Base-by-base conservation (phyloP, 2,888 invertebrate species). In the Drosophila vallismaia region DNA sequence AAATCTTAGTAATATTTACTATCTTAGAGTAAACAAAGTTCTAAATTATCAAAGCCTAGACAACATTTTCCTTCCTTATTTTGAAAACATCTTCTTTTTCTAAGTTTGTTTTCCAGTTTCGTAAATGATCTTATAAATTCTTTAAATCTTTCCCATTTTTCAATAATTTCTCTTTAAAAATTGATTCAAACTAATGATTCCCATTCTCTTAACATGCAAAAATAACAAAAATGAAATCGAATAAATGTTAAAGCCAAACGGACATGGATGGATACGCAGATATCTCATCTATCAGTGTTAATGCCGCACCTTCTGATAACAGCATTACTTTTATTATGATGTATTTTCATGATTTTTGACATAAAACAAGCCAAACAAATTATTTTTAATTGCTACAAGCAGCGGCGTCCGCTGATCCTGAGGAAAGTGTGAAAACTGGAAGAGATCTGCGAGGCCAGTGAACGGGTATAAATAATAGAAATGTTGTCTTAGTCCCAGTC, bases 331-430 rank as follows among this genome's bases (percentile, higher is more conserved):
- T 56, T 64, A 45, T 64, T 57, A 67, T 72, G 60, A 84, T 86
- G 85, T 81, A 74, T 84, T 81, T 86, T 76, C 73, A 73, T 70
- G 64, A 63, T 73, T 86, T 82, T 76, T 80, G 87, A 86, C 82
- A 77, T 55, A 60, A 80, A 74, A 87, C 84, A 84, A 79, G 83
- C 58, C 68, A 85, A 79, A 82, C 86, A 84, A 87, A 85, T 84
- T 84, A 84, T 82, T 86, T 84, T 84, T 88, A 84, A 88, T 84
- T 84, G 86, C 73, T 79, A 86, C 88, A 87, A 71, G 72, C 63
- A 44, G 29, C 29, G 52, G 57, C 64, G 55, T 64, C 66, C 58
- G 49, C 36, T 38, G 68, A 68, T 66, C 60, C 40, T n/a, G 56
- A 71, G 76, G 87, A 86, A 86, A 82, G 87, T 86, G 87, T 77